Percentiles rank a stretch among this genome's conserved stretches.
These are phyloP conservation scores for Cepaea hortensis DNA, from an alignment of 2,888 invertebrate genomes.

Conservation along the genomic window DNA sequence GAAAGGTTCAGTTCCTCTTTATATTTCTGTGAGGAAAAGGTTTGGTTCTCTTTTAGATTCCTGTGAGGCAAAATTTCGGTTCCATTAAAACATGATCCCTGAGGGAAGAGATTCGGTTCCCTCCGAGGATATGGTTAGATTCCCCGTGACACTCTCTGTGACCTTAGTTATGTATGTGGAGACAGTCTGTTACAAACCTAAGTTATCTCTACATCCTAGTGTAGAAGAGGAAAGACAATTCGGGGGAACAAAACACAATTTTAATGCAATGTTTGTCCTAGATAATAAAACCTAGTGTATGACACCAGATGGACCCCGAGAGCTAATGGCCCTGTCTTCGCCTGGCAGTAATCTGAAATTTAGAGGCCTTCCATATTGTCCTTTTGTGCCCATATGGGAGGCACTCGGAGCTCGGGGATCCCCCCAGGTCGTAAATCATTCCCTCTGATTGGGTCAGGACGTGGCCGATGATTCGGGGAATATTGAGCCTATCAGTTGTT, in stretches of 20 bases:
- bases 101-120: too few species aligned
- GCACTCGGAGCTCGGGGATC: background rate
- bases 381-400: constrained; percentile 32
- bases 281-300: background rate
- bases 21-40: too few species aligned
- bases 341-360: constrained; percentile 26
- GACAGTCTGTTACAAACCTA: too few species aligned
- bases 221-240: too few species aligned
- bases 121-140: too few species aligned
- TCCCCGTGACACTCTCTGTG: too few species aligned
- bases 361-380: constrained; percentile 40
- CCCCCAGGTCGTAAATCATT: constrained; percentile 39
- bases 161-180: too few species aligned
- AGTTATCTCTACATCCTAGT: too few species aligned
- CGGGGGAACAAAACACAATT: background rate
- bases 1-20: too few species aligned
- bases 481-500: constrained; percentile 15
- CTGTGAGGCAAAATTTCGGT: too few species aligned
- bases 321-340: constrained; percentile 26
- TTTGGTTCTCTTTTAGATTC: too few species aligned
- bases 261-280: background rate
- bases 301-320: constrained; percentile 35
- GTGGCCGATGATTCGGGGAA: constrained; percentile 25
- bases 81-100: too few species aligned
- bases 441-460: background rate